A percentile compares a stretch with the other conserved stretches of the same genome.
Evolutionary conservation across 2,797 vertebrate species (phyloP).

Genomic region (Phataginus tetradactyla): DNA sequence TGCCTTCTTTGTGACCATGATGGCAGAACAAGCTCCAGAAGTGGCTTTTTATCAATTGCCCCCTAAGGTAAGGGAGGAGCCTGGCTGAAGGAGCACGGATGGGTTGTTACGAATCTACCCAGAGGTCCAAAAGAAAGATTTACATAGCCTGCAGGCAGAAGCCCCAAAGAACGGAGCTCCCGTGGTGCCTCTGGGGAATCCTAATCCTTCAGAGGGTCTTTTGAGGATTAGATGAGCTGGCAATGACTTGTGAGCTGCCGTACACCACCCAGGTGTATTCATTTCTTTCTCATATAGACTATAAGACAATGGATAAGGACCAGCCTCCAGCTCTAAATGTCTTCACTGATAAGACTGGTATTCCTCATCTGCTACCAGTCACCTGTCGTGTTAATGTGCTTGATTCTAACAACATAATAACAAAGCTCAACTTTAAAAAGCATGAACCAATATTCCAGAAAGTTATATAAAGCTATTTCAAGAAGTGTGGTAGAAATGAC

Average conservation of each 20-base stretch:
- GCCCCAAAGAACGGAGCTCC: not conserved
- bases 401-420: not conserved
- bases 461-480: slow-evolving; percentile 61
- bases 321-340: not conserved
- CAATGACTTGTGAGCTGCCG: not conserved
- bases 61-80: not conserved
- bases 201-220: not conserved
- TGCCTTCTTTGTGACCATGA: not conserved
- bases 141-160: not conserved
- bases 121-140: not conserved
- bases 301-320: not conserved
- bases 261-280: no score
- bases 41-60: not conserved
- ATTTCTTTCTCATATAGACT: not conserved
- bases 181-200: rapidly evolving
- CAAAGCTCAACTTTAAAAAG: slow-evolving; percentile 56
- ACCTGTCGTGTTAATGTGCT: not conserved
- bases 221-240: slow-evolving; percentile 16
- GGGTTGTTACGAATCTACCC: not conserved
- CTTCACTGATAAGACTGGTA: not conserved
- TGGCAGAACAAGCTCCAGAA: not conserved
- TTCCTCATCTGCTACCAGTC: not conserved
- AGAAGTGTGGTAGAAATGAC: slow-evolving; percentile 73
- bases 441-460: slow-evolving; percentile 52
- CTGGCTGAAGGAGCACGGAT: not conserved